Percentiles rank a stretch among this genome's conserved stretches.
These are phyloP conservation scores for Patagioenas fasciata DNA, from an alignment of 2,113 vertebrate species.

Conservation along the genomic window DNA sequence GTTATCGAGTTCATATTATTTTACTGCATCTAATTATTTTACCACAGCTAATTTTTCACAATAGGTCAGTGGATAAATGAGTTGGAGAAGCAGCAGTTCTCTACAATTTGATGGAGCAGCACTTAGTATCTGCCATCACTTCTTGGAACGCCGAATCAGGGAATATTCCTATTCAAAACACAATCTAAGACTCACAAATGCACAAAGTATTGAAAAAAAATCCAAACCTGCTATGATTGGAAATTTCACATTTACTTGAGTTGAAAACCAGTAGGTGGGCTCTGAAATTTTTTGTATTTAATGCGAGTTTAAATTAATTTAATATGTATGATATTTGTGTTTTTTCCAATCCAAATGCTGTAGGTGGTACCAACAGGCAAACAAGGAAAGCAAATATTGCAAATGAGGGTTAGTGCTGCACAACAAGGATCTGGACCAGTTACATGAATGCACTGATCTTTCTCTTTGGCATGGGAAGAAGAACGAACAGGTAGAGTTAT, in stretches of 20 bases:
- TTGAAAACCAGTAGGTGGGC: background rate
- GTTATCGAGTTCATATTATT: background rate
- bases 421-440: background rate
- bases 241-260: background rate
- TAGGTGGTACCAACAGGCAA: background rate
- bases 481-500: background rate
- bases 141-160: background rate
- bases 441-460: background rate
- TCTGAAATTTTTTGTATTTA: background rate
- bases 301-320: too few species aligned
- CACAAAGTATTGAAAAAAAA: background rate
- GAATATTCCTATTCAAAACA: background rate
- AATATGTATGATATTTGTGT: too few species aligned
- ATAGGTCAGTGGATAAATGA: background rate
- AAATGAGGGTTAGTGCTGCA: accelerated
- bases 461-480: background rate
- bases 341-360: background rate
- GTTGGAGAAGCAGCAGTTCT: background rate
- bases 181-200: background rate
- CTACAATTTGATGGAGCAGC: background rate
- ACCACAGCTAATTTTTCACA: background rate
- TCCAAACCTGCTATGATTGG: background rate
- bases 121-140: background rate
- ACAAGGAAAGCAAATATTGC: background rate
- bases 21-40: background rate